phyloP scores from a whole-genome alignment of 2,888 invertebrate species.

The Litoditis marina region DNA sequence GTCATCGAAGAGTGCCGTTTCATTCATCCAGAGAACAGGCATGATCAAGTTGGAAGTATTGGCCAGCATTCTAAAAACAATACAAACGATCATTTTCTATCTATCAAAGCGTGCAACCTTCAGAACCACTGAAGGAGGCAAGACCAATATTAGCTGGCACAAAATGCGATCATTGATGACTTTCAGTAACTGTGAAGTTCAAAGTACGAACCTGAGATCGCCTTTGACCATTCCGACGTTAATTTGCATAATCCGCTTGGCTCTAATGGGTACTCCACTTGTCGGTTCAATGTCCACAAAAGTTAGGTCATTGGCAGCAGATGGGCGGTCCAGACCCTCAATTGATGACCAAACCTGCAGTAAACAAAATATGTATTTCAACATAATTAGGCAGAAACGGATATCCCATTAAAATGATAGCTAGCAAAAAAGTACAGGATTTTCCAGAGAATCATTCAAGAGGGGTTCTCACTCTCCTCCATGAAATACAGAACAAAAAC shows the following conservation, averaged over 20 bases:
- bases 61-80: constrained; percentile 25
- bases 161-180: too few species aligned
- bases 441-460: neutral
- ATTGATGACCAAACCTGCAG: constrained; percentile 40
- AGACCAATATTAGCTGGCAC: too few species aligned
- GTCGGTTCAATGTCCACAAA: constrained; percentile 56
- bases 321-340: constrained; percentile 42
- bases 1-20: constrained; percentile 51
- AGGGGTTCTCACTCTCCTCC: too few species aligned
- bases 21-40: constrained; percentile 60
- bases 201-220: constrained; percentile 36
- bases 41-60: constrained; percentile 41
- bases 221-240: constrained; percentile 57
- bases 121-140: too few species aligned
- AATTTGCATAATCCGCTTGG: constrained; percentile 52
- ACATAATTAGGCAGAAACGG: neutral
- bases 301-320: constrained; percentile 41
- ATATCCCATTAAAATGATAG: neutral
- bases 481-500: too few species aligned
- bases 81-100: neutral
- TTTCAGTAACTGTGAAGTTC: neutral
- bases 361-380: neutral
- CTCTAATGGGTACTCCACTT: constrained; percentile 49
- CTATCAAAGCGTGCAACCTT: neutral
- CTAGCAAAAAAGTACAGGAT: neutral